Evolutionary conservation across 1,140 invertebrate genomes (phyloP).

Genomic region (Papilio aristodemus): DNA sequence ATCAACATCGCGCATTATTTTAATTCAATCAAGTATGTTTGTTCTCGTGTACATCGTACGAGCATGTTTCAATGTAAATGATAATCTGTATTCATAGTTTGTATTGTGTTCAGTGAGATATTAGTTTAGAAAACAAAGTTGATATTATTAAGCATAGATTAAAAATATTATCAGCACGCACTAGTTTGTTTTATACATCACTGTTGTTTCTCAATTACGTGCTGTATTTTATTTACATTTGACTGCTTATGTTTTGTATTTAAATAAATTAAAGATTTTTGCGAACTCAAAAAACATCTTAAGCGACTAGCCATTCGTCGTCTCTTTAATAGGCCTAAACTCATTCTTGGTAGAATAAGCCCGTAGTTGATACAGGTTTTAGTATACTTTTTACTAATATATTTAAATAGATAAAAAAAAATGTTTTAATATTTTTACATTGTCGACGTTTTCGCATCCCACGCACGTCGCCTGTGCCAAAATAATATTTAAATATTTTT

Average conservation of each 20-base stretch:
- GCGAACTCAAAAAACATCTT: slow-evolving; percentile 9
- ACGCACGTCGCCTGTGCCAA: slow-evolving; percentile 76
- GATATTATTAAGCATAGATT: slow-evolving; percentile 55
- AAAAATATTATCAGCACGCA: slow-evolving; percentile 38
- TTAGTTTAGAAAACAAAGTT: slow-evolving; percentile 49
- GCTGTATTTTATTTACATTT: slow-evolving; percentile 1
- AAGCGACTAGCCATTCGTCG: slow-evolving; percentile 23
- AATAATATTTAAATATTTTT: slow-evolving; percentile 72
- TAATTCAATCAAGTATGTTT: background rate
- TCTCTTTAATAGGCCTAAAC: slow-evolving; percentile 59
- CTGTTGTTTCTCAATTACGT: slow-evolving; percentile 4
- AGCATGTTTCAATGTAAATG: slow-evolving; percentile 8
- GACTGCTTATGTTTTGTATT: slow-evolving; percentile 11
- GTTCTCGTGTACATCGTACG: no score
- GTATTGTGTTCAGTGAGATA: slow-evolving; percentile 56
- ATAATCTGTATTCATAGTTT: slow-evolving; percentile 42
- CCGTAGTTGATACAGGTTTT: slow-evolving; percentile 71
- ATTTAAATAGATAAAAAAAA: slow-evolving; percentile 44
- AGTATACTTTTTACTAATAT: slow-evolving; percentile 63
- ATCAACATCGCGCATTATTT: background rate
- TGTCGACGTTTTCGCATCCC: slow-evolving; percentile 53
- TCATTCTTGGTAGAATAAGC: slow-evolving; percentile 68
- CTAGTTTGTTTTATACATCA: slow-evolving; percentile 44
- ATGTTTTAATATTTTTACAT: slow-evolving; percentile 56
- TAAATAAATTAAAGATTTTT: slow-evolving; percentile 16